These are phyloP conservation scores for Rhegmatorhina hoffmannsi DNA, from an alignment of 2,113 vertebrate species.

Conservation along the genomic window DNA sequence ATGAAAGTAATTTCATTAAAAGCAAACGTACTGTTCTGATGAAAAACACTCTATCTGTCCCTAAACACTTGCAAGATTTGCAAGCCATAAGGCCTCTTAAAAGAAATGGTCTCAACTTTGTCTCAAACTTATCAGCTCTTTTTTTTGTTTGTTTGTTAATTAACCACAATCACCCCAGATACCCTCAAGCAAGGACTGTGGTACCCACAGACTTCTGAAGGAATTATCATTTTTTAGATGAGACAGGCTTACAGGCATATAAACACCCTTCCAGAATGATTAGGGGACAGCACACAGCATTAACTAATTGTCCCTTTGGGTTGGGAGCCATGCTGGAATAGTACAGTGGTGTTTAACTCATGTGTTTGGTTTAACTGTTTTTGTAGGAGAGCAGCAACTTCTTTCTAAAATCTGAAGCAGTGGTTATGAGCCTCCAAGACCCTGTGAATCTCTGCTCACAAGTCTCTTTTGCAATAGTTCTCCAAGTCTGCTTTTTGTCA, in stretches of 20 bases:
- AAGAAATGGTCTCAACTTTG: background rate
- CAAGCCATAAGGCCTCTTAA: background rate
- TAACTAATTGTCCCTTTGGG: background rate
- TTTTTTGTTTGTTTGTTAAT: background rate
- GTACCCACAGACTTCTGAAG: background rate
- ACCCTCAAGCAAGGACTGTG: background rate
- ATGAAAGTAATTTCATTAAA: slow-evolving; percentile 15
- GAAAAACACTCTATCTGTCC: background rate
- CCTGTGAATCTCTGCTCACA: background rate
- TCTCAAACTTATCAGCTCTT: background rate
- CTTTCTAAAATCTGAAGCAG: background rate
- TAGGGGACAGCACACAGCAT: background rate
- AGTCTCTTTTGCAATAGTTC: background rate
- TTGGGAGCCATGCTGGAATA: background rate
- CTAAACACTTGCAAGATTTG: background rate
- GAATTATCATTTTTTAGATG: background rate
- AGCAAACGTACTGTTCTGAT: background rate
- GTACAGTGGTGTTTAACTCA: background rate
- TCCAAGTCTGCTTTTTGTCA: background rate
- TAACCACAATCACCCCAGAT: background rate
- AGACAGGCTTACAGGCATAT: background rate
- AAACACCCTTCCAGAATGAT: background rate
- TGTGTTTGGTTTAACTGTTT: background rate
- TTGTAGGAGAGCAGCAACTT: background rate
- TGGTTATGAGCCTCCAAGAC: background rate